Evolutionary conservation across 2,113 vertebrate genomes (phyloP), one percentile per base, ranked within the genome.

Genomic region (Chrysemys picta): DNA sequence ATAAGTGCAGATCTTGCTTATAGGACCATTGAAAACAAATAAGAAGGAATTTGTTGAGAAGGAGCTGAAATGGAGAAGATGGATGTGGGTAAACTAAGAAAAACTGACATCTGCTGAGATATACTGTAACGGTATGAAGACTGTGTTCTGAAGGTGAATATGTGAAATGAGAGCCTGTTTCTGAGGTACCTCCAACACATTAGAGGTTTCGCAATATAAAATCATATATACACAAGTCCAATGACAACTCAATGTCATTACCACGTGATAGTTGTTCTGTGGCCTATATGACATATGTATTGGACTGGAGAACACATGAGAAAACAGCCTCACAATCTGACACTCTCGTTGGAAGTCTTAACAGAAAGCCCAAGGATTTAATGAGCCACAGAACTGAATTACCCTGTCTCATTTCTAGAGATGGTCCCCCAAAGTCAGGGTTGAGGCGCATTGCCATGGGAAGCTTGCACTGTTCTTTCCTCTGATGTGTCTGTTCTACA

Each of bases 41-140:
- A 86, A 53, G 69, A 83, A 90, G 54, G 59, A 89, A 84, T 93
- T 90, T 89, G 24, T 87, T 96, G 8, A 2, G 47, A 78, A 19
- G 13, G 69, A 85, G 72, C 27, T 86, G 62, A 90, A 93, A 53
- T 49, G 83, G 69, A 82, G 80, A 85, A 21, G 49, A 88, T 62
- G 86, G 88, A 24, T 45, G 19, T 6, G 5, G 10, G 2, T 76
- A 76, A 12, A 45, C 38, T 76, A 45, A 45, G 72, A 76, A 76
- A 76, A 75, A 42, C 5, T 45, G 72, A 85, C 62, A 16, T 65
- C 62, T 65, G 47, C 62, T 91, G 17, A 92, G 27, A 57, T 84
- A 17, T 10, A 1, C 42, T 42, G 1, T 87, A 84, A 65, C 7
- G n/a, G 9, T 3, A 0, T 57, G 85, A 85, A 29, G 69, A 2